These are phyloP conservation scores for Hippocampus comes DNA, from an alignment of 2,113 vertebrate genomes.

Conservation along the genomic window DNA sequence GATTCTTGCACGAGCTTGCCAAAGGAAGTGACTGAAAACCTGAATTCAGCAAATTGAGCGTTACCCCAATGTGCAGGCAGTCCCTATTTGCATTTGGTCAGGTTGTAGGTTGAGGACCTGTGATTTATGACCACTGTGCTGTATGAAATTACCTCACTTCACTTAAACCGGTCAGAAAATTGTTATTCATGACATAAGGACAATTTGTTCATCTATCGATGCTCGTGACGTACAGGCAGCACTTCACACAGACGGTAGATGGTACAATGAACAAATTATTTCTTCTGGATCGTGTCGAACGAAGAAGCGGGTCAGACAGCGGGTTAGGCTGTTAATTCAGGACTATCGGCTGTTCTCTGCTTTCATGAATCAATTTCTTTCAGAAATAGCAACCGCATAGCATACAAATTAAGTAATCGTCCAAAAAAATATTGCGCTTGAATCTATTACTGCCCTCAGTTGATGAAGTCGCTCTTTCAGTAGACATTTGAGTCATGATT, in stretches of 20 bases:
- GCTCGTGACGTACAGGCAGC: too few species aligned
- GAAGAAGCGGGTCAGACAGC: background rate
- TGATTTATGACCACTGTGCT: background rate
- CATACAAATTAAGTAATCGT: too few species aligned
- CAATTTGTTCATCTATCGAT: too few species aligned
- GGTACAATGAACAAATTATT: background rate
- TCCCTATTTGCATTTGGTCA: background rate
- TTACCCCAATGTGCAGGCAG: background rate
- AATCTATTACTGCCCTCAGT: background rate
- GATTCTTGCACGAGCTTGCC: background rate
- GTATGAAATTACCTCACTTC: background rate
- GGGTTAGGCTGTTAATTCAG: background rate
- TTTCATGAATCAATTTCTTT: background rate
- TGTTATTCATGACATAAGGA: background rate
- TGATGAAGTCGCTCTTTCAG: background rate
- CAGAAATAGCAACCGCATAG: background rate
- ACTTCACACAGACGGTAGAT: too few species aligned
- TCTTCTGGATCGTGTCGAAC: background rate
- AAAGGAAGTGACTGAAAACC: background rate
- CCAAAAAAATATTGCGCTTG: background rate
- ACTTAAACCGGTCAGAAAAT: background rate
- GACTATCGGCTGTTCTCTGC: background rate
- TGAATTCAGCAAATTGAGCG: background rate
- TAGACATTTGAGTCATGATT: background rate
- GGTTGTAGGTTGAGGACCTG: background rate